These are phyloP conservation scores for Cerastis rubricosa DNA, from an alignment of 2,888 invertebrate species.

Conservation along the genomic window DNA sequence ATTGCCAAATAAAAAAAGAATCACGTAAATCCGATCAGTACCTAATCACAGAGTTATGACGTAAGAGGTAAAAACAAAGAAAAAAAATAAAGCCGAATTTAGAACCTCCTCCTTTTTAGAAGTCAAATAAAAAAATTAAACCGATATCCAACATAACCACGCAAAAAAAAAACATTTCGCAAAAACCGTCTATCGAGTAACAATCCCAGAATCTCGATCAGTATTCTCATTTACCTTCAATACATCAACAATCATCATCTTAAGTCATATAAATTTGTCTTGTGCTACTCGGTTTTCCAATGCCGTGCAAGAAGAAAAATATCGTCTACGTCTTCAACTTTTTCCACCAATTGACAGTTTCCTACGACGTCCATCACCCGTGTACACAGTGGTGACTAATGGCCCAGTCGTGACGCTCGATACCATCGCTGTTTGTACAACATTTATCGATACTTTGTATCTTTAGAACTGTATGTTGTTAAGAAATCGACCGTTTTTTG, in stretches of 20 bases:
- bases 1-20: too few relatives aligned
- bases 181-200: neutral
- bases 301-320: slow-evolving; percentile 8
- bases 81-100: too few relatives aligned
- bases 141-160: too few relatives aligned
- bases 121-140: too few relatives aligned
- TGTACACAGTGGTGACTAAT: slow-evolving; percentile 53
- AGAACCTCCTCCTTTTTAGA: too few relatives aligned
- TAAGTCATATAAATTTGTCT: neutral
- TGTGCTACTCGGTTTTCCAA: neutral
- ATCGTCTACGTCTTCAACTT: slow-evolving; percentile 1
- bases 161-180: too few relatives aligned
- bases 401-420: slow-evolving; percentile 60
- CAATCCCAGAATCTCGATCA: neutral
- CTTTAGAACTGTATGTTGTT: slow-evolving; percentile 41
- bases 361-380: slow-evolving; percentile 29
- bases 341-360: slow-evolving; percentile 20
- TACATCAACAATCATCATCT: neutral
- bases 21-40: too few relatives aligned
- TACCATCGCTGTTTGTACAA: slow-evolving; percentile 68
- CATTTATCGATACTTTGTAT: slow-evolving; percentile 60
- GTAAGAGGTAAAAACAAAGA: too few relatives aligned
- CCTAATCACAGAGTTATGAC: too few relatives aligned
- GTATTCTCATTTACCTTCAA: neutral
- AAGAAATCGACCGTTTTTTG: slow-evolving; percentile 40